phyloP scores from a whole-genome alignment of 2,888 invertebrate species.

The Dasypolia templi region DNA sequence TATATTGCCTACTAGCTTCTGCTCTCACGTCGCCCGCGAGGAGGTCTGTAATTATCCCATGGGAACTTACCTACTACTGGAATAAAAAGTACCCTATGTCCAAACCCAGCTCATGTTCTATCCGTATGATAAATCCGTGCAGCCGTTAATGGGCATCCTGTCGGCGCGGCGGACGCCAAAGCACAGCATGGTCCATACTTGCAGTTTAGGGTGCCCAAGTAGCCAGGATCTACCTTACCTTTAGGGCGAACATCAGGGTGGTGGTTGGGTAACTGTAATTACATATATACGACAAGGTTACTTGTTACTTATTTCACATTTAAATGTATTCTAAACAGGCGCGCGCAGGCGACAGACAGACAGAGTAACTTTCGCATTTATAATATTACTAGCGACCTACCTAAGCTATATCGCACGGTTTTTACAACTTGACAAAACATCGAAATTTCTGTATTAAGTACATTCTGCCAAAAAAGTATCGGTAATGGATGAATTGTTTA shows the following conservation, averaged over 20 bases:
- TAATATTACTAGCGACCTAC: background rate
- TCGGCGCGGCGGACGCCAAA: slow-evolving; percentile 77
- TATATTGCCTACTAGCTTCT: background rate
- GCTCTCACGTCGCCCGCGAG: too few species aligned
- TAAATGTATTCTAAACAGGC: too few species aligned
- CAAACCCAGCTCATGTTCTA: too few species aligned
- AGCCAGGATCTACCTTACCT: slow-evolving; percentile 76
- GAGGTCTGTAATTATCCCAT: background rate
- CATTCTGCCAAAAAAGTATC: too few species aligned
- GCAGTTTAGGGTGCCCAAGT: slow-evolving; percentile 80
- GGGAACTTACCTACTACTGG: background rate
- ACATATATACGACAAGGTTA: background rate
- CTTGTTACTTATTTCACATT: too few species aligned
- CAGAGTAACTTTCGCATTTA: background rate
- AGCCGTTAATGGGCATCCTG: too few species aligned
- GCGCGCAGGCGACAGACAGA: background rate
- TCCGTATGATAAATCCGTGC: too few species aligned
- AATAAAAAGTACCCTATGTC: background rate
- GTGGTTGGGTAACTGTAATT: slow-evolving; percentile 58
- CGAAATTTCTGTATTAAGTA: too few species aligned
- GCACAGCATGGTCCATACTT: slow-evolving; percentile 74
- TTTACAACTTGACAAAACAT: too few species aligned
- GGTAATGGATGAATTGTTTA: too few species aligned
- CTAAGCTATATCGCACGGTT: too few species aligned
- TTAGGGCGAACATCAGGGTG: slow-evolving; percentile 72